Conservation (phyloP, 2,113 vertebrate species). For the Muscicapa adusta region DNA sequence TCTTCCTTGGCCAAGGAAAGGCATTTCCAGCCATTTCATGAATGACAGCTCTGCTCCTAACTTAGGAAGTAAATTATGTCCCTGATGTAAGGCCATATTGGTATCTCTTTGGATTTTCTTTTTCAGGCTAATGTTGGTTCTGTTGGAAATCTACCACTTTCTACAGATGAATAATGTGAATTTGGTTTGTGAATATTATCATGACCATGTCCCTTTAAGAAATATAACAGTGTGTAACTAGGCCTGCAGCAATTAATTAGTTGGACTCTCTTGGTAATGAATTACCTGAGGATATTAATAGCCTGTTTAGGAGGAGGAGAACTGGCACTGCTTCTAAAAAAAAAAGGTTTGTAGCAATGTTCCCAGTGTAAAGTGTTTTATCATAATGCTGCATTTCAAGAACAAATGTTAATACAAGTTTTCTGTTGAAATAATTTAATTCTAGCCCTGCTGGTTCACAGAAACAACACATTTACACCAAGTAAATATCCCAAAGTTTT, state of each 20-base stretch:
- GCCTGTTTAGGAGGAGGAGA: background rate
- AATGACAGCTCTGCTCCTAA: background rate
- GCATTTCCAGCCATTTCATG: background rate
- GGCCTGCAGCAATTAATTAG: slow-evolving; percentile 5
- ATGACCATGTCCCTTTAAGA: background rate
- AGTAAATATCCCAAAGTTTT: background rate
- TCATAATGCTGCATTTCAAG: background rate
- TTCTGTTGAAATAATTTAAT: background rate
- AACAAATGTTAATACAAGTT: background rate
- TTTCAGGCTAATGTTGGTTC: background rate
- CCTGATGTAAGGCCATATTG: accelerated
- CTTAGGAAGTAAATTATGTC: background rate
- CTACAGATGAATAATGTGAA: background rate
- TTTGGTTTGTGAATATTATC: background rate
- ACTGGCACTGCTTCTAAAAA: background rate
- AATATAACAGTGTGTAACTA: background rate
- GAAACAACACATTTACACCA: background rate
- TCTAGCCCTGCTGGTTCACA: background rate
- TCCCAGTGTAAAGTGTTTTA: background rate
- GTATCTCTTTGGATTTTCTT: background rate
- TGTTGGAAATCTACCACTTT: background rate
- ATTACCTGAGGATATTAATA: slow-evolving; percentile 12
- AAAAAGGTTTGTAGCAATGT: background rate
- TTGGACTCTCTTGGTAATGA: background rate
- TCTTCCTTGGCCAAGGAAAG: background rate